Evolutionary conservation across 2,113 vertebrate genomes (phyloP).

Genomic region (Onychostruthus taczanowskii): DNA sequence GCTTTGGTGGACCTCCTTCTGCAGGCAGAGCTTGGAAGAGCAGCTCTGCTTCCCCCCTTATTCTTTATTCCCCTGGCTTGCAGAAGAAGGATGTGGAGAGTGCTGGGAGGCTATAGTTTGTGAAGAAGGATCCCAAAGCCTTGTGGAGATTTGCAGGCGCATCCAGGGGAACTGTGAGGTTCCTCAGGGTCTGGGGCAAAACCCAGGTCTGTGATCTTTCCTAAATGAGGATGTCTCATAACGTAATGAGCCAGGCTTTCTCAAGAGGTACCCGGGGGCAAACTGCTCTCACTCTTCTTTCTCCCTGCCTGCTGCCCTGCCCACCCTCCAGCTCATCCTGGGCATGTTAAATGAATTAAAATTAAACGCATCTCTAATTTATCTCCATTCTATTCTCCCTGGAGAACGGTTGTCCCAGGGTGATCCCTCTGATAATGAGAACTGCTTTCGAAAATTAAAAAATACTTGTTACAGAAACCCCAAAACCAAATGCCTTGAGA

Average conservation of each 20-base stretch:
- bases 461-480: conserved; percentile 23
- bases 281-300: conserved; percentile 34
- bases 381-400: conserved; percentile 26
- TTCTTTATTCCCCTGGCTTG: not conserved
- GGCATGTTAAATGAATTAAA: conserved; percentile 41
- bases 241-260: not conserved
- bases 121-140: not conserved
- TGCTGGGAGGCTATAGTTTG: rapidly evolving
- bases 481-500: conserved; percentile 27
- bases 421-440: conserved; percentile 35
- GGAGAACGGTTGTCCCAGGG: conserved; percentile 48
- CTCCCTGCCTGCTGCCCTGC: not conserved
- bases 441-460: conserved; percentile 22
- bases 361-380: conserved; percentile 47
- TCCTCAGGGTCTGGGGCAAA: conserved; percentile 32
- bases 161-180: not conserved
- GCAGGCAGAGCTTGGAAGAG: not conserved
- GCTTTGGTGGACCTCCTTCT: not conserved
- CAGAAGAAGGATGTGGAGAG: not conserved
- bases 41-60: not conserved
- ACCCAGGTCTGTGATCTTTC: conserved; percentile 39
- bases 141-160: not conserved
- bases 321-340: conserved; percentile 36
- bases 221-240: conserved; percentile 32
- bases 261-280: not conserved